Conservation (phyloP, 2,113 vertebrate species). For the Scopus umbretta region DNA sequence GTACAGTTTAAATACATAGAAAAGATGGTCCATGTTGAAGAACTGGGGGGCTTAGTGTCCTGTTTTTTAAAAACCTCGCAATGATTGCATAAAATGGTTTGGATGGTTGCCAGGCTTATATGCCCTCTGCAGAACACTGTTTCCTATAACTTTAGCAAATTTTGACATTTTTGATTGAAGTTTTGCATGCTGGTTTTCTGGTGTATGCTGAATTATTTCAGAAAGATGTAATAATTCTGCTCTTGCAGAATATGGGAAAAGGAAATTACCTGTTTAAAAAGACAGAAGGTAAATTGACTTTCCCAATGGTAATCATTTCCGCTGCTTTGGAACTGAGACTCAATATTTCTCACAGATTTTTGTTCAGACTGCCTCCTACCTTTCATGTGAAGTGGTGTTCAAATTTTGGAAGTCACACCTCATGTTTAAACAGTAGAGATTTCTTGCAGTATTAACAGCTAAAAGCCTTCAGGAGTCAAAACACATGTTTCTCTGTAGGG, state of each 20-base stretch:
- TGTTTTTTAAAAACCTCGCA: background rate
- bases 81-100: background rate
- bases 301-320: background rate
- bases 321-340: background rate
- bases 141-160: background rate
- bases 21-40: background rate
- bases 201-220: background rate
- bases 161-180: background rate
- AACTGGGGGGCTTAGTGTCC: background rate
- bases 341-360: background rate
- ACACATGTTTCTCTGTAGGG: background rate
- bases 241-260: background rate
- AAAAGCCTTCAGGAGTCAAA: background rate
- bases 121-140: background rate
- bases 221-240: background rate
- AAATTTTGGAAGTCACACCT: background rate
- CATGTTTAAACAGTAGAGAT: background rate
- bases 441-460: background rate
- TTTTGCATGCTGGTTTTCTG: background rate
- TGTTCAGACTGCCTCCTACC: background rate
- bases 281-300: background rate
- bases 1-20: background rate
- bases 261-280: background rate
- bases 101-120: background rate
- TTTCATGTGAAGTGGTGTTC: background rate